Evolutionary conservation across 2,113 vertebrate species (phyloP), one percentile per base, ranked within the genome.

Genomic region (Genyomyrus donnyi): DNA sequence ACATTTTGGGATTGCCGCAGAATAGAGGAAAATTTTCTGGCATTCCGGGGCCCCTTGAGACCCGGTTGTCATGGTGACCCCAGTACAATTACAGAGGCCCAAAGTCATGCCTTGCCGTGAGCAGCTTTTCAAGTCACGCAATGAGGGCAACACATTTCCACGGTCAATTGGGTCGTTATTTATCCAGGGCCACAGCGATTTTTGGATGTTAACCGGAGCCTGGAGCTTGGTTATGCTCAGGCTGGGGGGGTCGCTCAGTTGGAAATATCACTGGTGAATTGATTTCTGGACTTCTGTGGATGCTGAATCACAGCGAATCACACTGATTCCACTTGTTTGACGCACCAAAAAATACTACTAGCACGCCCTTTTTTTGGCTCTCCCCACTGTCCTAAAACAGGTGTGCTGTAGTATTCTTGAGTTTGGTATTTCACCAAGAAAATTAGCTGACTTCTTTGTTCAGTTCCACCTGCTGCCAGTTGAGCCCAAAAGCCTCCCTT

Each of bases 41-140:
- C 91, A 52, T 89, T 91, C 89, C 5, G 66, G 52, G 93, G 58
- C 90, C 96, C 96, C 95, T 92, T 90, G 94, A 94, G 95, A 95
- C 93, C 88, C 4, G 8, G 93, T 95, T 92, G 92, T 95, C 94
- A 94, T 92, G 93, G 94, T 91, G 92, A 96, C 95, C 35, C 66
- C 92, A 93, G 94, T 94, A 95, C 95, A 96, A 93, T 95, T 93
- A 89, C 93, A 93, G 93, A 95, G 92, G 93, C 92, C 93, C 62
- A 89, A 93, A 94, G 93, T 92, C 92, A 93, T 93, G 91, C 91
- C 91, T 94, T 92, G 92, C 94, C 94, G 94, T 94, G 93, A 95
- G 94, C 93, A 91, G 93, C 94, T 94, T 94, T 94, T 95, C 70
- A 0, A 96, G 97, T 97, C 97, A 98, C 96, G 97, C 97, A 96